A percentile compares a stretch with the other conserved stretches of the same genome.
phyloP scores from a whole-genome alignment of 2,888 invertebrate genomes.

The Halocaridina rubra region DNA sequence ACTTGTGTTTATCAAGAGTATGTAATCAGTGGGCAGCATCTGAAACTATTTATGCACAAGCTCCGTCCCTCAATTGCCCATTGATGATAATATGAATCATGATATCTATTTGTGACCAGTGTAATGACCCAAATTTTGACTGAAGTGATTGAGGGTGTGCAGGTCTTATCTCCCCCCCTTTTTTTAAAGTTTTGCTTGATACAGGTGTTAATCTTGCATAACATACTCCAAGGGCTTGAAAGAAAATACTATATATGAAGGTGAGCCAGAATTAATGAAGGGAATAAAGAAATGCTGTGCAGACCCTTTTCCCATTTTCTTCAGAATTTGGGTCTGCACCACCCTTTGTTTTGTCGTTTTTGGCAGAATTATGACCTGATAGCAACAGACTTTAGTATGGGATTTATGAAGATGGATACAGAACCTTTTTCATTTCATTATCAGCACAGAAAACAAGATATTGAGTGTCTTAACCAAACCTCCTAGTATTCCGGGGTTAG shows the following conservation, averaged over 20 bases:
- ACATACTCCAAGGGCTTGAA: no score
- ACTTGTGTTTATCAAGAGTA: constrained; percentile 32
- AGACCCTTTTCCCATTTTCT: no score
- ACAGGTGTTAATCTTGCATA: no score
- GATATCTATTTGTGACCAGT: neutral
- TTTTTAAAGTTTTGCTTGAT: no score
- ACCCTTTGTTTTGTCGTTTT: neutral
- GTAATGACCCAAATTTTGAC: constrained; percentile 32
- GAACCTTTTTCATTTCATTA: constrained; percentile 59
- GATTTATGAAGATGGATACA: constrained; percentile 48
- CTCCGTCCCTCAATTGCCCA: constrained; percentile 17
- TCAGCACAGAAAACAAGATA: no score
- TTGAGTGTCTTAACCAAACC: constrained; percentile 14
- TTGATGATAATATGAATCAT: neutral
- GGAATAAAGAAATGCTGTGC: no score
- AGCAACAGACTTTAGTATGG: constrained; percentile 26
- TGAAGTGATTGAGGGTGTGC: no score
- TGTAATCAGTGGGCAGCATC: neutral
- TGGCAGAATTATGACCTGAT: neutral
- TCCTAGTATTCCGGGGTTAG: constrained; percentile 24
- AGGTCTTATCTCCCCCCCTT: no score
- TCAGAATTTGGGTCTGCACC: constrained; percentile 37
- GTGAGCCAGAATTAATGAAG: no score
- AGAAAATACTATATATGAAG: no score
- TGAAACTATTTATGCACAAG: neutral